Conservation (phyloP, 1,140 invertebrate genomes). For the Uloborus diversus region DNA sequence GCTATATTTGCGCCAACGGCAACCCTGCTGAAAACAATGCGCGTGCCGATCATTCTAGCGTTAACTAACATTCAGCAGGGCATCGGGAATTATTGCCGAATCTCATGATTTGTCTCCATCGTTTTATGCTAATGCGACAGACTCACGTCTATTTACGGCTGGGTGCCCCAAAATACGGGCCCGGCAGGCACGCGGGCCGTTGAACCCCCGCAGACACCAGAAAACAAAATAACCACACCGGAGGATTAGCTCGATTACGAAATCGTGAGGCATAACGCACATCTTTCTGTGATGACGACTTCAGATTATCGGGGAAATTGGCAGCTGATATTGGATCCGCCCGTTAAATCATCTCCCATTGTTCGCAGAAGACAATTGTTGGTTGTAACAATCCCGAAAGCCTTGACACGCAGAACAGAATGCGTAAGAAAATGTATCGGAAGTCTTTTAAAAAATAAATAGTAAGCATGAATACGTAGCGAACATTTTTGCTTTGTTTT, state of each 20-base stretch:
- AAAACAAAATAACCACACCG: neutral
- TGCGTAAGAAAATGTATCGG: no score
- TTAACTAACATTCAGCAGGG: no score
- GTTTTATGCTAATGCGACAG: constrained; percentile 36
- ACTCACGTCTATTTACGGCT: constrained; percentile 20
- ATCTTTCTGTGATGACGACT: neutral
- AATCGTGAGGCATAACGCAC: constrained; percentile 40
- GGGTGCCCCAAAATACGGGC: neutral
- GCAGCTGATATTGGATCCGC: neutral
- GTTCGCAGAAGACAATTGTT: constrained; percentile 7
- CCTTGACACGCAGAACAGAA: no score
- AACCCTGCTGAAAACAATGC: no score
- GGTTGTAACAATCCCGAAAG: no score
- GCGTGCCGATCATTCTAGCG: no score
- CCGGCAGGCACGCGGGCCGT: neutral
- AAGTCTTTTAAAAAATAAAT: no score
- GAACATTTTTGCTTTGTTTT: no score
- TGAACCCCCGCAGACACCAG: neutral
- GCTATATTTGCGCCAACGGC: no score
- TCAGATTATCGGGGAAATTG: neutral
- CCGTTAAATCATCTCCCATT: neutral
- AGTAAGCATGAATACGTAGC: no score
- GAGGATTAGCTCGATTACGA: constrained; percentile 36
- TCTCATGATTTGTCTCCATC: constrained; percentile 15
- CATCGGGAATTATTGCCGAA: neutral